A percentile compares a stretch with the other conserved stretches of the same genome.
phyloP scores from a whole-genome alignment of 2,113 vertebrate genomes.

The pig (Sus scrofa) region T2T-Sscrofa CM000827.6:74623001-74623500 shows the following conservation, averaged over 20 bases:
- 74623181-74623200: background rate
- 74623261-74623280: background rate
- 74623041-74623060: background rate
- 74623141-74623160: slow-evolving; percentile 5
- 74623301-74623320: background rate
- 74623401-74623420: background rate
- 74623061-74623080: background rate
- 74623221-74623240: background rate
- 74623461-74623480: background rate
- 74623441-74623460: background rate
- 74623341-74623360: slow-evolving; percentile 9
- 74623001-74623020: background rate
- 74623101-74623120: background rate
- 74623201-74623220: background rate
- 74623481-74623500: slow-evolving; percentile 24
- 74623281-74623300: background rate
- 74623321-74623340: background rate
- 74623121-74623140: background rate
- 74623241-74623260: background rate
- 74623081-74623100: background rate
- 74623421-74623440: background rate
- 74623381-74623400: background rate
- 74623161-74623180: background rate
- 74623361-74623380: background rate
- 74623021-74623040: background rate